Evolutionary conservation across 2,113 vertebrate genomes (phyloP).

Genomic region (Triplophysa dalaica): DNA sequence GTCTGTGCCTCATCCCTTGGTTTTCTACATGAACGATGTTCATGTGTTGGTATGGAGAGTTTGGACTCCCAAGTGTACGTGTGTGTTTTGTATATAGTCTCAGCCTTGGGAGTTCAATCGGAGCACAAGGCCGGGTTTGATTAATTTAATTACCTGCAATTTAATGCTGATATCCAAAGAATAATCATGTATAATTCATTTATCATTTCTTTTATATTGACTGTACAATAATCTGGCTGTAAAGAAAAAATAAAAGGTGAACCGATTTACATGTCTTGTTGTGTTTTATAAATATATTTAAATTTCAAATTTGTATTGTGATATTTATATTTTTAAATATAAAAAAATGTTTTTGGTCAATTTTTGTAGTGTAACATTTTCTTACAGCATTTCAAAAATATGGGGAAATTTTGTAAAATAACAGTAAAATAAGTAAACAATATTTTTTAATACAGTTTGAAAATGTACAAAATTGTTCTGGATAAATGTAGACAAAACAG

Average conservation of each 20-base stretch:
- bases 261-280: constrained; percentile 47
- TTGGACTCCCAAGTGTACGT: constrained; percentile 39
- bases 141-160: constrained; percentile 75
- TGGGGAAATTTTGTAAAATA: no score
- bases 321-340: no score
- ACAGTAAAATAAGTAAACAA: no score
- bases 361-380: no score
- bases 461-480: no score
- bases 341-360: no score
- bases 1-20: constrained; percentile 18
- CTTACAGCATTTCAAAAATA: no score
- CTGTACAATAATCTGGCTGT: constrained; percentile 68
- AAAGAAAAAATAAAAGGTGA: constrained; percentile 55
- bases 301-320: no score
- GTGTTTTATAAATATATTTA: neutral
- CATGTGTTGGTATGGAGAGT: constrained; percentile 48
- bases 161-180: constrained; percentile 82
- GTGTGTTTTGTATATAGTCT: constrained; percentile 55
- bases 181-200: constrained; percentile 75
- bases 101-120: constrained; percentile 65
- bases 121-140: constrained; percentile 73
- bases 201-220: constrained; percentile 66
- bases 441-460: no score
- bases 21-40: constrained; percentile 47
- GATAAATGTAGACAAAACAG: neutral